Evolutionary conservation across 1,140 invertebrate species (phyloP), one percentile per base, ranked within the genome.

Genomic region (Drosophila subobscura): DNA sequence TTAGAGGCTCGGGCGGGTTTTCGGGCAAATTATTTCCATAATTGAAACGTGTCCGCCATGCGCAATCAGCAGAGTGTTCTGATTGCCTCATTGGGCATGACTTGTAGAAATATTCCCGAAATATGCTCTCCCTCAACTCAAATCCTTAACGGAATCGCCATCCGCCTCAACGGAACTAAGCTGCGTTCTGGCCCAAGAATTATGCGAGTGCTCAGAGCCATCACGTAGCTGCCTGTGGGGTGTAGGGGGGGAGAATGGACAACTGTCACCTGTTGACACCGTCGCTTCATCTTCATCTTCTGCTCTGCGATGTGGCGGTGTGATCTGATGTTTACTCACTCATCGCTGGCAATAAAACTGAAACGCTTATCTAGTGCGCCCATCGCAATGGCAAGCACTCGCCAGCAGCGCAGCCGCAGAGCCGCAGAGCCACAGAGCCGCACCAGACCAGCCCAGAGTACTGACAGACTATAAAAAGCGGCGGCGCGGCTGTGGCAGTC

Each of bases 321-420:
- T 33, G 56, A 64, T 60, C 58, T 73, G 81, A 47, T 67, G 83
- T 86, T 85, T 86, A 86, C 81, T 80, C 77, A 86, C 81, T 80
- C 77, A 86, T 86, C 80, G 66, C 67, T 53, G 58, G 66, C 80
- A 76, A 79, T 84, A 84, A 84, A 83, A 74, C 65, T 51, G 57
- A 70, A 54, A 46, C 72, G 72, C 80, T 85, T 90, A 90, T 90
- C 89, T 90, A 89, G 84, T 80, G 89, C 89, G 88, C 89, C 89
- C 89, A 90, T 90, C 89, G 81, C 64, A 78, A 75, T 77, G 70
- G 68, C 61, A 33, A 51, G 68, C 61, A 33, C 46, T 79, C 51
- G 76, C 63, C 53, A 57, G 52, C 57, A 85, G 75, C 57, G 77
- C 77, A 79, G 78, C 44, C 46, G 60, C 29, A 64, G 79, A 20